Conservation (phyloP, 2,888 invertebrate species). For the Oscheius sp. region DNA sequence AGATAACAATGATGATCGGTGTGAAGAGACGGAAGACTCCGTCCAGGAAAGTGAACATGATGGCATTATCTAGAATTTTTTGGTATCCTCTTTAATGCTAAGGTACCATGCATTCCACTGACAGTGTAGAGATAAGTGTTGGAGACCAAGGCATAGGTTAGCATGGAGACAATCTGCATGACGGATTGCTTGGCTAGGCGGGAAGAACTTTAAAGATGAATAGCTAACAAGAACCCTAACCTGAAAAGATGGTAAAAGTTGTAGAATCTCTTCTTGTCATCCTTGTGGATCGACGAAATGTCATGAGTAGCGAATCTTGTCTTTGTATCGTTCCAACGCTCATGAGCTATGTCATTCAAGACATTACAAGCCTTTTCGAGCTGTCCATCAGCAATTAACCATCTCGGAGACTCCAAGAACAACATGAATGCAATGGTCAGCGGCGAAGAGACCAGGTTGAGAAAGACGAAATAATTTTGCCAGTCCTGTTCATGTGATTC, state of each 20-base stretch:
- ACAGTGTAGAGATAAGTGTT: slow-evolving; percentile 64
- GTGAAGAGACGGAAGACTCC: slow-evolving; percentile 65
- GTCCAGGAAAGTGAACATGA: slow-evolving; percentile 65
- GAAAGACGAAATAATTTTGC: slow-evolving; percentile 70
- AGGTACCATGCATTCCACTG: slow-evolving; percentile 51
- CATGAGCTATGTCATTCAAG: slow-evolving; percentile 67
- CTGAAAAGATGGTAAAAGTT: slow-evolving; percentile 67
- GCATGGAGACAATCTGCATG: slow-evolving; percentile 67
- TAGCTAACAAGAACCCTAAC: neutral
- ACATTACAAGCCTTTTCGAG: slow-evolving; percentile 65
- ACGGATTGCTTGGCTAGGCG: slow-evolving; percentile 67
- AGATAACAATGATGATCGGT: slow-evolving; percentile 62
- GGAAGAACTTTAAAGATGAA: slow-evolving; percentile 32
- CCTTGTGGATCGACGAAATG: slow-evolving; percentile 56
- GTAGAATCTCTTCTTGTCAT: slow-evolving; percentile 57
- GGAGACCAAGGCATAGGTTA: slow-evolving; percentile 68
- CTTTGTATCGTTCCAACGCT: slow-evolving; percentile 69
- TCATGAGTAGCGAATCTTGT: slow-evolving; percentile 60
- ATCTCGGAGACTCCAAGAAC: slow-evolving; percentile 66
- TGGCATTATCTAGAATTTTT: slow-evolving; percentile 53
- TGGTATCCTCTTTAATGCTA: neutral
- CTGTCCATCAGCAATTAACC: slow-evolving; percentile 64
- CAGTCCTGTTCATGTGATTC: slow-evolving; percentile 49
- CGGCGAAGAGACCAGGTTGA: slow-evolving; percentile 66
- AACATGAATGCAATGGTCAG: slow-evolving; percentile 69